Evolutionary conservation across 1,140 invertebrate species (phyloP), one percentile per base, ranked within the genome.

Genomic region (Macrostomum lignano): DNA sequence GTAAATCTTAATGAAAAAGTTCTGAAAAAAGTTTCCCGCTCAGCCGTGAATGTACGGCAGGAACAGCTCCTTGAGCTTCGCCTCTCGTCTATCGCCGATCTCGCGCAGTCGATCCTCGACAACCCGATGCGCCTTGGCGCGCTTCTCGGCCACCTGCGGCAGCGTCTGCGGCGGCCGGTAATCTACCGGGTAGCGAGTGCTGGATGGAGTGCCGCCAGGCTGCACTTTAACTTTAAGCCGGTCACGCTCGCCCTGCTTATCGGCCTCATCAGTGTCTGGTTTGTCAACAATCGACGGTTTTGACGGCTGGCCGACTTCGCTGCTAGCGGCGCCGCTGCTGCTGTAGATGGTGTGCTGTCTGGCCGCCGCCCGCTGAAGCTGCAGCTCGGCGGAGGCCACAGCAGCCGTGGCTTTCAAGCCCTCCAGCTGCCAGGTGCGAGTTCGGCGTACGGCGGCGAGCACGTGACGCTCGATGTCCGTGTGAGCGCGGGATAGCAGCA

Each of bases 401-500:
- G 17, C 9, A 24, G 29, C 1, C 19, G n/a, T 15, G 21, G 6
- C 3, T 4, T 4, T 9, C 14, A 34, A 36, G 22, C 14, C n/a
- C 7, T 22, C 10, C n/a, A 2, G 3, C n/a, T 6, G n/a, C 6
- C 15, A 11, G 17, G 15, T 3, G 11, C 24, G 15, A 17, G 11
- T 2, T n/a, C n/a, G 6, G 6, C 3, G 2, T 11, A 17, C n/a
- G n/a, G 11, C 3, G 17, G 6, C 30, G 17, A 10, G 15, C 2
- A 25, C 32, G 3, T 11, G 2, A 10, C n/a, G 3, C 7, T 34
- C 21, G 13, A 30, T 11, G n/a, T 2, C 10, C 13, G 3, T 7
- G 33, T 40, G 49, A 46, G 42, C 47, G 33, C 40, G 43, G 1
- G 51, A 49, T 20, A 53, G 38, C 37, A 39, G 44, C 7, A 53